Conservation (phyloP, 2,797 vertebrate species). For the Phylloscopus collybita region DNA sequence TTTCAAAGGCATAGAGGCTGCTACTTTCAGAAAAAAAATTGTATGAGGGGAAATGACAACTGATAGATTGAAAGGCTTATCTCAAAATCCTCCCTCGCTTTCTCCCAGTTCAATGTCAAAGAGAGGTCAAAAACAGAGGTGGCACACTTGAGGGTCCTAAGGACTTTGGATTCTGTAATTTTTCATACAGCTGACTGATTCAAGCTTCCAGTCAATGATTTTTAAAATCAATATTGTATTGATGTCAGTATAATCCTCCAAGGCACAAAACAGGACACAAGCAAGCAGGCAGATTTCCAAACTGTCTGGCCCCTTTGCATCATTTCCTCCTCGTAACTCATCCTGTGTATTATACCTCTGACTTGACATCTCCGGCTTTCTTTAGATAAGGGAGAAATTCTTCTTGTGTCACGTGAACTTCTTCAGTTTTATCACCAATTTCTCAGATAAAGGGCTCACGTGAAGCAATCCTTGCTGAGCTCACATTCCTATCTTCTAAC, state of each 20-base stretch:
- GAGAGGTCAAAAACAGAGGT: conserved; percentile 13
- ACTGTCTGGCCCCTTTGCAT: conserved; percentile 14
- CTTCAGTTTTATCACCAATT: background rate
- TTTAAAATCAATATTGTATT: background rate
- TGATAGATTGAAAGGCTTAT: background rate
- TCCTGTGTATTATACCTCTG: conserved; percentile 1
- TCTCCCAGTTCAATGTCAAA: background rate
- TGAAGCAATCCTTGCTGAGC: background rate
- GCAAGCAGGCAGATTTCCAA: conserved; percentile 15
- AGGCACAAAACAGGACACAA: background rate
- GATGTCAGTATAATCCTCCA: background rate
- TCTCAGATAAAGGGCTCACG: conserved; percentile 29
- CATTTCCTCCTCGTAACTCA: conserved; percentile 40
- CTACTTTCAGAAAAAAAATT: background rate
- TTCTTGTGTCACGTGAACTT: background rate
- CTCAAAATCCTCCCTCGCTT: background rate
- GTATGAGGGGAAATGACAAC: background rate
- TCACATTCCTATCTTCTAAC: conserved; percentile 36
- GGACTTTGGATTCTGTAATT: background rate
- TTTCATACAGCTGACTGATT: background rate
- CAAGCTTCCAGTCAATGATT: background rate
- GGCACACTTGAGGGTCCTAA: background rate
- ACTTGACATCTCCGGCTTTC: conserved; percentile 26
- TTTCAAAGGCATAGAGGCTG: background rate
- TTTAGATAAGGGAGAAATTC: conserved; percentile 58